Conservation (phyloP, 2,888 invertebrate genomes). For the Anthoptus insignis region DNA sequence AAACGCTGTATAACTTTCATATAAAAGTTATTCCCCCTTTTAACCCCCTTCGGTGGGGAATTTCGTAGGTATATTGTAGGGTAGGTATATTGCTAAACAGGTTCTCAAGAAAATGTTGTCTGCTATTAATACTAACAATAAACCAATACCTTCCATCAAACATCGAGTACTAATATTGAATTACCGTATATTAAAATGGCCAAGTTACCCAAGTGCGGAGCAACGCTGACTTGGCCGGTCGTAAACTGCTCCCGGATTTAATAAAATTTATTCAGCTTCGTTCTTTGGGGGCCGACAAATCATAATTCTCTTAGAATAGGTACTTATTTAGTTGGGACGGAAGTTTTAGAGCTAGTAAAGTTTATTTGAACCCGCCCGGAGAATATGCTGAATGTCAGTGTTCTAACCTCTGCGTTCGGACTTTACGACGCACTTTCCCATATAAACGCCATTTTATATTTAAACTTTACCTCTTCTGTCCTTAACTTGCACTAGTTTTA, state of each 20-base stretch:
- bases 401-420: conserved; percentile 34
- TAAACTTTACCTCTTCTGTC: conserved; percentile 26
- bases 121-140: background rate
- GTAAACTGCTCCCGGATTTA: conserved; percentile 82
- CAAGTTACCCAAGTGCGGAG: conserved; percentile 55
- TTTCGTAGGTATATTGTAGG: too few relatives aligned
- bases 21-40: too few relatives aligned
- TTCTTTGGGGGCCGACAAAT: conserved; percentile 81
- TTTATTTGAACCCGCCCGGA: conserved; percentile 73
- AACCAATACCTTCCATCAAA: conserved; percentile 1
- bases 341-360: conserved; percentile 80
- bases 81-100: too few relatives aligned
- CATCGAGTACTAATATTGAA: conserved; percentile 16
- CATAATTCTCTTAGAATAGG: conserved; percentile 80
- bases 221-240: conserved; percentile 75
- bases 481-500: conserved; percentile 9
- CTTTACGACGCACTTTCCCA: conserved; percentile 29
- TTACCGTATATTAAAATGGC: conserved; percentile 31
- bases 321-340: conserved; percentile 81
- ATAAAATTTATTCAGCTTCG: conserved; percentile 83
- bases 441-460: conserved; percentile 32
- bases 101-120: too few relatives aligned
- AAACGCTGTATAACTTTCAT: too few relatives aligned
- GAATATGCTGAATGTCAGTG: conserved; percentile 51
- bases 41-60: too few relatives aligned